phyloP scores from a whole-genome alignment of 2,888 invertebrate genomes.

The Agrilus cyanescens region DNA sequence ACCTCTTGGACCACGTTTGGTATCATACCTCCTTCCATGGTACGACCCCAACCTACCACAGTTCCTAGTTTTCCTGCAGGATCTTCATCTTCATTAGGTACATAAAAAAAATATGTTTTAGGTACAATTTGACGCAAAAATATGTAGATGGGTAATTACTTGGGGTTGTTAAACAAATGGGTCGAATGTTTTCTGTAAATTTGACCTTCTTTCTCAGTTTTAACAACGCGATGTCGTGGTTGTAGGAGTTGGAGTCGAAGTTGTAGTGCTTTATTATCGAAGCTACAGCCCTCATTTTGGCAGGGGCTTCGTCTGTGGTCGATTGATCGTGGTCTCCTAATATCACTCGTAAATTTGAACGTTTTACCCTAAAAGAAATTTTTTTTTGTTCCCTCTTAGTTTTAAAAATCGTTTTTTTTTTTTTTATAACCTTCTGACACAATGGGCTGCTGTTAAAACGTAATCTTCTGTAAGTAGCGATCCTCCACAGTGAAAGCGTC shows the following conservation, averaged over 20 bases:
- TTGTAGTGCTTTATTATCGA: slow-evolving; percentile 67
- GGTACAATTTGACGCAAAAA: no score
- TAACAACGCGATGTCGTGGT: slow-evolving; percentile 74
- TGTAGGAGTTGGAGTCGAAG: slow-evolving; percentile 75
- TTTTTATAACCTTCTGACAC: slow-evolving; percentile 58
- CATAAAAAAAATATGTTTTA: no score
- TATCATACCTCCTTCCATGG: slow-evolving; percentile 68
- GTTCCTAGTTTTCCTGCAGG: slow-evolving; percentile 63
- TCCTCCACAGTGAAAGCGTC: slow-evolving; percentile 80
- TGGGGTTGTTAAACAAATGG: slow-evolving; percentile 60
- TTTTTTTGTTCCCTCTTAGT: background rate
- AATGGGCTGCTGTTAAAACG: slow-evolving; percentile 79
- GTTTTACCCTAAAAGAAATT: slow-evolving; percentile 48
- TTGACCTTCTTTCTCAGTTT: slow-evolving; percentile 64
- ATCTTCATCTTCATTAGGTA: slow-evolving; percentile 38
- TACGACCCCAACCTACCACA: slow-evolving; percentile 80
- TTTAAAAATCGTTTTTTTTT: background rate
- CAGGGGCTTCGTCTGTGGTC: slow-evolving; percentile 61
- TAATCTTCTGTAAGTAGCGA: slow-evolving; percentile 73
- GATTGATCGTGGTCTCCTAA: slow-evolving; percentile 79
- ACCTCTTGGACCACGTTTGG: slow-evolving; percentile 74
- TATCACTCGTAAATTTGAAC: slow-evolving; percentile 70
- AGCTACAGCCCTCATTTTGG: slow-evolving; percentile 72
- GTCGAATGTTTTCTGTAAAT: slow-evolving; percentile 63
- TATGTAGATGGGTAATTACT: no score